These are phyloP conservation scores for Emmelina monodactyla DNA, from an alignment of 2,888 invertebrate genomes.

Conservation along the genomic window DNA sequence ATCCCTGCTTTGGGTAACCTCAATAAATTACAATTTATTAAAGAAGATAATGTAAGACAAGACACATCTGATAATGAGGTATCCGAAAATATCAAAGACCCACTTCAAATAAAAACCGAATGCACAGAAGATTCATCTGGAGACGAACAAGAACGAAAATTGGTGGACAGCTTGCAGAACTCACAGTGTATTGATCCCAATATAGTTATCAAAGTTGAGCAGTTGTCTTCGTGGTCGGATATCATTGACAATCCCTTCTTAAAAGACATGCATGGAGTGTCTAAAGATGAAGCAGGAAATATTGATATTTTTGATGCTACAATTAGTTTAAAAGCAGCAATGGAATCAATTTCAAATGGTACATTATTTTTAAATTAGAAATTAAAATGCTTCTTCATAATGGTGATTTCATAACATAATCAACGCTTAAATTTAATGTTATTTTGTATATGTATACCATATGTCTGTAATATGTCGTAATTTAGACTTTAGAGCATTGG, in stretches of 20 bases:
- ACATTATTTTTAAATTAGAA: slow-evolving; percentile 10
- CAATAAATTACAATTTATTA: no score
- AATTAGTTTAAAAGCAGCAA: slow-evolving; percentile 30
- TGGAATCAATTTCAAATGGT: slow-evolving; percentile 29
- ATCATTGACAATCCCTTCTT: slow-evolving; percentile 29
- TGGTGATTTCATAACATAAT: no score
- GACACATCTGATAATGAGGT: background rate
- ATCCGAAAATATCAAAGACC: background rate
- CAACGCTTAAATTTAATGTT: no score
- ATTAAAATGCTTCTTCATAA: background rate
- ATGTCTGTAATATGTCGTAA: no score
- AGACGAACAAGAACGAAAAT: no score
- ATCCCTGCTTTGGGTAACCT: no score
- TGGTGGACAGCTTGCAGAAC: background rate
- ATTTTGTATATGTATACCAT: no score
- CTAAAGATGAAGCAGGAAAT: slow-evolving; percentile 20
- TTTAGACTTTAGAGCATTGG: no score
- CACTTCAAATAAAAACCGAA: no score
- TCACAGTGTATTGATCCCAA: slow-evolving; percentile 8
- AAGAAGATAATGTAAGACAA: background rate
- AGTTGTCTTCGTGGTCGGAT: slow-evolving; percentile 21
- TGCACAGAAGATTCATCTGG: slow-evolving; percentile 5
- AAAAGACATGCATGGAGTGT: slow-evolving; percentile 30
- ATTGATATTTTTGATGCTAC: slow-evolving; percentile 26
- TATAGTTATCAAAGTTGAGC: slow-evolving; percentile 27